These are phyloP conservation scores for Oceanodroma leucorhoa DNA, from an alignment of 2,797 vertebrate genomes.

Conservation along the genomic window DNA sequence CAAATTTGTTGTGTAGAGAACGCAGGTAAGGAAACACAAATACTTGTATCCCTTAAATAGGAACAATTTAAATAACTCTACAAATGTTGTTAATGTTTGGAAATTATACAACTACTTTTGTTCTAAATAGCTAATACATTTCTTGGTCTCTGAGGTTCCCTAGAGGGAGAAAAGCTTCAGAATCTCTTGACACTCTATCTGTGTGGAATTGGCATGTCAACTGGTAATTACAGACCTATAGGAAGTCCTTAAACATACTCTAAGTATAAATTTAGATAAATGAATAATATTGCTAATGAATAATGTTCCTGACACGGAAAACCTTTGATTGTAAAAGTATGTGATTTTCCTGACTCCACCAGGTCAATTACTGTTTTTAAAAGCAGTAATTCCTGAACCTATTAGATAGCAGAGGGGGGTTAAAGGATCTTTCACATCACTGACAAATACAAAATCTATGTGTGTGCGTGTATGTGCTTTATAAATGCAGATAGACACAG, in stretches of 20 bases:
- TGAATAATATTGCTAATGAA: conserved; percentile 5
- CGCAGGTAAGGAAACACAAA: conserved; percentile 63
- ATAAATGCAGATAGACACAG: background rate
- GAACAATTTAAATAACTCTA: background rate
- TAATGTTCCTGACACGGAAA: background rate
- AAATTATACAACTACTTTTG: background rate
- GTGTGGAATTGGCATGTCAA: background rate
- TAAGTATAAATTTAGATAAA: conserved; percentile 25
- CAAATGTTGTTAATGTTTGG: background rate
- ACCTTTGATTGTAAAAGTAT: background rate
- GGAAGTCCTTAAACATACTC: conserved; percentile 16
- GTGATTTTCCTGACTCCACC: background rate
- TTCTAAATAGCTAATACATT: background rate
- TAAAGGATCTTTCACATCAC: background rate
- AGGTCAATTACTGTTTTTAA: background rate
- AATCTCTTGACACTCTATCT: background rate
- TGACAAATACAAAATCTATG: background rate
- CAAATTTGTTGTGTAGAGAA: conserved; percentile 63
- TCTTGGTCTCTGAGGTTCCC: background rate
- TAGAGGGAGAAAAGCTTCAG: background rate
- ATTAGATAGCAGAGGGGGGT: background rate
- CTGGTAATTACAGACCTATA: conserved; percentile 17
- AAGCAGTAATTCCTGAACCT: background rate
- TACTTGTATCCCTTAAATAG: conserved; percentile 15
- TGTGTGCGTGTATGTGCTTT: background rate